These are phyloP conservation scores for Asbolus verrucosus DNA, from an alignment of 1,140 invertebrate genomes.

Conservation along the genomic window DNA sequence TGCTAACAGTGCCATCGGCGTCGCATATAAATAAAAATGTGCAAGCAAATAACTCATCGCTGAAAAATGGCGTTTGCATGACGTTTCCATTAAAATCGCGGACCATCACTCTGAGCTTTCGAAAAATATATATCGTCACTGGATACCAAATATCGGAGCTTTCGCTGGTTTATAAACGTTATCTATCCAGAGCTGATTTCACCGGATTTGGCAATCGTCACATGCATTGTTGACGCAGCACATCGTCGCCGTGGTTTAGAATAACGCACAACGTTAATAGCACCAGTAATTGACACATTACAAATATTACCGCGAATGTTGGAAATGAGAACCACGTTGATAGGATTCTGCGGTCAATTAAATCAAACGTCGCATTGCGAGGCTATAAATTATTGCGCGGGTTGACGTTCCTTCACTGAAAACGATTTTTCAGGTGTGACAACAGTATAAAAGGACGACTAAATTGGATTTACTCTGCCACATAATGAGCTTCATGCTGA, in stretches of 20 bases:
- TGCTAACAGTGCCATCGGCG: too few relatives aligned
- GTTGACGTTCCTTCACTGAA: too few relatives aligned
- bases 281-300: conserved; percentile 13
- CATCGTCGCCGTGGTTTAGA: conserved; percentile 6
- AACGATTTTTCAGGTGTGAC: too few relatives aligned
- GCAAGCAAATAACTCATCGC: conserved; percentile 17
- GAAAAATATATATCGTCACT: conserved; percentile 18
- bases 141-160: conserved; percentile 8
- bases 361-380: too few relatives aligned
- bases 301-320: conserved; percentile 19
- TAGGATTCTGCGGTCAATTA: conserved; percentile 7
- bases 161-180: conserved; percentile 6
- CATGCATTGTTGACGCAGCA: not conserved
- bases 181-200: not conserved
- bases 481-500: too few relatives aligned
- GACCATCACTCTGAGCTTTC: too few relatives aligned
- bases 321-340: too few relatives aligned
- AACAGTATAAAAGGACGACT: too few relatives aligned
- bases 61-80: conserved; percentile 18
- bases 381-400: too few relatives aligned
- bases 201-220: conserved; percentile 11
- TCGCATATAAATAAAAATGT: conserved; percentile 18
- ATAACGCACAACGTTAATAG: conserved; percentile 9
- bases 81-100: conserved; percentile 19
- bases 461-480: too few relatives aligned